These are phyloP conservation scores for Nasonia longicornis DNA, from an alignment of 1,140 invertebrate genomes.

Conservation along the genomic window DNA sequence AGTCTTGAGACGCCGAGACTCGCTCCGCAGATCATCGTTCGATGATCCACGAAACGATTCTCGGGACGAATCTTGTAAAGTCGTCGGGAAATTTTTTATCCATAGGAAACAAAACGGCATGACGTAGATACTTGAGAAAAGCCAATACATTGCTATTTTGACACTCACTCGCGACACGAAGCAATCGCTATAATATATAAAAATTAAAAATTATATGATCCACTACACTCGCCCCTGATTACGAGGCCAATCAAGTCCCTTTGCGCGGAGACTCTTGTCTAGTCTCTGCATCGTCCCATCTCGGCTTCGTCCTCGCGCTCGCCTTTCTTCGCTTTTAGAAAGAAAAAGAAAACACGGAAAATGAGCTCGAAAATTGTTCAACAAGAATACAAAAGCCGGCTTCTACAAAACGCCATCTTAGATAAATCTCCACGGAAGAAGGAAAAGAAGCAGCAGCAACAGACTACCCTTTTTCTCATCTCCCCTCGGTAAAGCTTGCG, in stretches of 20 bases:
- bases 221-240: neutral
- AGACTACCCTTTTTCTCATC: slow-evolving; percentile 3
- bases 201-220: neutral
- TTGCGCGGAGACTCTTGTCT: slow-evolving; percentile 17
- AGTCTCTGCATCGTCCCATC: slow-evolving; percentile 16
- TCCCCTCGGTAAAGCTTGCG: neutral
- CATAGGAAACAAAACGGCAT: slow-evolving; percentile 1
- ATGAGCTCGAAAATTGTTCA: neutral
- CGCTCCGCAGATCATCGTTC: too few species aligned
- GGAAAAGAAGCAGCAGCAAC: neutral
- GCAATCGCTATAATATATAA: slow-evolving; percentile 26
- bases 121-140: slow-evolving; percentile 7
- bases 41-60: neutral
- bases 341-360: neutral
- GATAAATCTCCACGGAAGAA: neutral
- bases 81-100: slow-evolving; percentile 20
- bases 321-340: neutral
- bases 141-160: slow-evolving; percentile 40
- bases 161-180: slow-evolving; percentile 16
- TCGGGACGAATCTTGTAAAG: slow-evolving; percentile 3
- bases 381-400: neutral
- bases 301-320: neutral
- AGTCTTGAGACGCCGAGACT: too few species aligned
- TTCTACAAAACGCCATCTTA: neutral
- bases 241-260: slow-evolving; percentile 37